These are phyloP conservation scores for Lytechinus variegatus DNA, from an alignment of 35 echinoderm and acorn worm species.

Conservation along the genomic window DNA sequence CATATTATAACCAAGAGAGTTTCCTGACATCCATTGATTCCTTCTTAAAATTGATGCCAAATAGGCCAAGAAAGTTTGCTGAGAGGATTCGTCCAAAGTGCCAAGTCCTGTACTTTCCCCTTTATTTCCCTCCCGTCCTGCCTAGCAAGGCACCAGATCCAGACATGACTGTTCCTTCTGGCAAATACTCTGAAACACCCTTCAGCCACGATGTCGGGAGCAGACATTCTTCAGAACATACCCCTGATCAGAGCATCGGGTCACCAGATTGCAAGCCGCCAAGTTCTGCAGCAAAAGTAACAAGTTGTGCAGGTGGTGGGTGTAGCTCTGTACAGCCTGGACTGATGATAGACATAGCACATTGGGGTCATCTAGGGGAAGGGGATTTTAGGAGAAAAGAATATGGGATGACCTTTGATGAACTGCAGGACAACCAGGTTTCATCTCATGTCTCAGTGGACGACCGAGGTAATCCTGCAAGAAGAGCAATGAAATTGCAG, in stretches of 20 bases:
- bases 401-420: too few relatives aligned
- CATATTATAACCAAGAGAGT: slow-evolving; percentile 89
- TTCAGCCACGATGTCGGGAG: not conserved
- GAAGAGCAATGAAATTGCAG: too few relatives aligned
- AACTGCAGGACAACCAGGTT: too few relatives aligned
- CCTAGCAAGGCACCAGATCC: not conserved
- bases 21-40: slow-evolving; percentile 82
- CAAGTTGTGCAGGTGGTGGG: not conserved
- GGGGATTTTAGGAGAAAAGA: not conserved
- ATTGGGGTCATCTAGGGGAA: not conserved
- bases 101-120: slow-evolving; percentile 80
- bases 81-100: slow-evolving; percentile 86
- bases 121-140: slow-evolving; percentile 51
- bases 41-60: slow-evolving; percentile 87
- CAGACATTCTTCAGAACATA: not conserved
- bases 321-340: not conserved
- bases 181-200: not conserved
- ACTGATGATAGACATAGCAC: not conserved
- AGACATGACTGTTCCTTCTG: not conserved
- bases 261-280: not conserved
- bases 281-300: not conserved
- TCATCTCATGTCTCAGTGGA: too few relatives aligned
- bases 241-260: not conserved
- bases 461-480: too few relatives aligned
- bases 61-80: slow-evolving; percentile 59